Base-by-base conservation (phyloP, 2,888 invertebrate genomes). In the Phrixothrix hirtus region DNA sequence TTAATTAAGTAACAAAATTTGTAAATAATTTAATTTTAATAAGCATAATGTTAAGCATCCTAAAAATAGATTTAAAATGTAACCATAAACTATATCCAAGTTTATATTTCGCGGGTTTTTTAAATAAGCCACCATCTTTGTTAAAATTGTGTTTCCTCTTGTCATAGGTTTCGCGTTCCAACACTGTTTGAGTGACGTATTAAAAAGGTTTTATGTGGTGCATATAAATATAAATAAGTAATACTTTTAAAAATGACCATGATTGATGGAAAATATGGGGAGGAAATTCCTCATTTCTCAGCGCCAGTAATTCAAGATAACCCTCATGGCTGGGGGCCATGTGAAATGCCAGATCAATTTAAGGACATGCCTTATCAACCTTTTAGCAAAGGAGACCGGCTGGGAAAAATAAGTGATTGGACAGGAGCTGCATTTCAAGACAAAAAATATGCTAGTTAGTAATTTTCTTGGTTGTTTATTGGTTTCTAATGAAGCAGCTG, bases 341-440 rank as follows among this genome's bases (percentile, higher is more conserved):
- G 89, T 77, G 91, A 92, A 75, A 82, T 95, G 77, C 94, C 95
- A 43, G 93, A 93, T 53, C 92, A 93, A 70, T 96, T 94, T 77
- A 88, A 89, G 71, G 94, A 95, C 77, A 92, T 96, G 87, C 98
- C 98, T 6, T 99, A 98, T 78, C 98, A 99, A 78, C 97, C 97
- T 29, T 99, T 97, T 76, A 95, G 97, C 64, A 99, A 99, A 79
- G 95, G 95, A 55, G 98, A 99, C 77, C 88, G 97, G 64, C 82
- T 99, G 61, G 99, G 99, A 65, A 98, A 98, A 83, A 97, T 97
- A 66, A 95, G 97, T 68, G 99, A 99, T 74, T 99, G 99, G 99
- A 97, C 96, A 43, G 92, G 94, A 49, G 89, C 92, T 2, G 87
- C 89, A 1, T 89, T 88, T 66, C 92, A 92, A 68, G 96, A 99